Conservation (phyloP, 2,113 vertebrate genomes). For the human region DNA sequence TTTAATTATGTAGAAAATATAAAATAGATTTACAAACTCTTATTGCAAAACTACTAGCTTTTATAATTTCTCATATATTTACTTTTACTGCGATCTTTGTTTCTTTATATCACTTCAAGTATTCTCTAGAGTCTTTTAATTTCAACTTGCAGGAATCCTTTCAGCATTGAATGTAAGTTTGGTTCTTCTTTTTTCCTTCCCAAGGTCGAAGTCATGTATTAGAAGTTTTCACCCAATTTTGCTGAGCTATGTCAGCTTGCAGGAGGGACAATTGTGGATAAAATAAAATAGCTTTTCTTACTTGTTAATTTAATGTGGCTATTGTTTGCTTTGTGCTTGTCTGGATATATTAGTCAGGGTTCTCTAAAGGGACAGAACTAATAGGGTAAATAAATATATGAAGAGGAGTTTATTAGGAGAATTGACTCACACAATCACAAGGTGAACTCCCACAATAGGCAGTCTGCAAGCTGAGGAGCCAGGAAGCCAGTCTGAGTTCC, state of each 20-base stretch:
- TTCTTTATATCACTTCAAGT: neutral
- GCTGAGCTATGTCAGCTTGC: neutral
- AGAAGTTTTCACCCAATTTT: neutral
- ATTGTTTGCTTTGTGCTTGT: neutral
- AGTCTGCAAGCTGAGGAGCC: too few species aligned
- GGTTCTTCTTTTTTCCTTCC: neutral
- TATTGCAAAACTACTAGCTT: neutral
- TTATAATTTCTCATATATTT: neutral
- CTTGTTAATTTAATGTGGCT: neutral
- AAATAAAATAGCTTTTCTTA: neutral
- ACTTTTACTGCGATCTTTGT: neutral
- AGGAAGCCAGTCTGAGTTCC: too few species aligned
- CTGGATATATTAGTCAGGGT: too few species aligned
- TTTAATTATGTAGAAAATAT: neutral
- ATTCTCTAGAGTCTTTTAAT: neutral
- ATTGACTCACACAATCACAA: too few species aligned
- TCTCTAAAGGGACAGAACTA: too few species aligned
- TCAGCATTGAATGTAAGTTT: neutral
- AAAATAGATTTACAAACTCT: neutral
- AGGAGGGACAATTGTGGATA: neutral
- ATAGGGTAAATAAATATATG: too few species aligned
- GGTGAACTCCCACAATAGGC: too few species aligned
- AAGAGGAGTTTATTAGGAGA: too few species aligned
- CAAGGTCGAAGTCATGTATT: neutral
- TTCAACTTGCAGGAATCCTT: neutral